Evolutionary conservation across 2,888 invertebrate species (phyloP), one percentile per base, ranked within the genome.

Genomic region (Erynnis tages): DNA sequence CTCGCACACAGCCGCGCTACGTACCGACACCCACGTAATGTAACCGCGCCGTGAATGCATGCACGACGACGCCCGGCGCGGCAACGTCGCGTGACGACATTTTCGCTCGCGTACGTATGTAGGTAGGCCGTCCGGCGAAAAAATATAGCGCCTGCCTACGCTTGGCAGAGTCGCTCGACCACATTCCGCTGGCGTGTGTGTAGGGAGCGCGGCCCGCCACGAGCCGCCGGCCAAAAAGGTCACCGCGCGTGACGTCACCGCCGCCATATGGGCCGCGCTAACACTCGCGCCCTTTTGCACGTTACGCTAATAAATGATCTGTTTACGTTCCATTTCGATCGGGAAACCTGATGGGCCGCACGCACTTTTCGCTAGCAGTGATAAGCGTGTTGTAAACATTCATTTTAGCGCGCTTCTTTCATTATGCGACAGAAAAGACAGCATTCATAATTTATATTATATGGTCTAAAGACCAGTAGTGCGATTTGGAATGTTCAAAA

Each of bases 51-150:
- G 81, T 82, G 80, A 81, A 80, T 85, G 85, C 82, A 85, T 77
- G 79, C 82, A 82, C 82, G 79, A 80, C 73, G 73, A 62, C 63
- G 63, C 47, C 62, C 84, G 81, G 83, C 72, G 76, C 79, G 90
- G 90, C 91, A 90, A 90, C 91, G 84, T 81, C 84, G 90, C 86
- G 85, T 90, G 91, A 91, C 90, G 91, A 90, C 90, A 91, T 90
- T 89, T 90, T 90, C 86, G 90, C 89, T 85, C 79, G 82, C 79
- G 79, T 84, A 84, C 82, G 87, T 85, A 83, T 82, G 82, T 86
- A 85, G 83, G 83, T 83, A 82, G 81, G 82, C 77, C 78, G 78
- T 64, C 78, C 71, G 75, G 81, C 82, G 82, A 87, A 87, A 86
- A 86, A 87, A 85, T 84, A 85, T 77, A 83, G 76, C 79, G 81